These are phyloP conservation scores for Bergia puertoricense DNA, from an alignment of 92 coral and sea anemone genomes.

Conservation along the genomic window DNA sequence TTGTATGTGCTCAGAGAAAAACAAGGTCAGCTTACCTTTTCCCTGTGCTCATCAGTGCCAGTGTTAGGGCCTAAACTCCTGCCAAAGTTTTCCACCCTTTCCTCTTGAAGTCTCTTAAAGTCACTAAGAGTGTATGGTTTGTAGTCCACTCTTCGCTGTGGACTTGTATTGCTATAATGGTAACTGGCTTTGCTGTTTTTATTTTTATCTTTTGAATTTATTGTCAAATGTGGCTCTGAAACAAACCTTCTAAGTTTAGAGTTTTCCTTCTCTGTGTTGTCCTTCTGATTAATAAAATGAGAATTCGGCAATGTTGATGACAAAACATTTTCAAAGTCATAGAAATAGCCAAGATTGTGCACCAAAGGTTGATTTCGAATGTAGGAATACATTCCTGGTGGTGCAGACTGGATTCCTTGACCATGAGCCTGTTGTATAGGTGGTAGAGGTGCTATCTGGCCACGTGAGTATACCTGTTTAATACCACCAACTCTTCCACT, in stretches of 20 bases:
- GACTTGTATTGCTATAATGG: background rate
- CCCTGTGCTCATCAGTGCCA: slow-evolving; percentile 22
- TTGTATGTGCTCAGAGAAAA: too few relatives aligned
- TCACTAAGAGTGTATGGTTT: slow-evolving; percentile 33
- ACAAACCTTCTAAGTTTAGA: slow-evolving; percentile 15
- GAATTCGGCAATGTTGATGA: slow-evolving; percentile 9
- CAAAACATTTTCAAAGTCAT: background rate
- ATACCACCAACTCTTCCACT: slow-evolving; percentile 5
- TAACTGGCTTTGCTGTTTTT: background rate
- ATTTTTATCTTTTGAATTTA: background rate
- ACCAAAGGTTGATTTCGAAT: slow-evolving; percentile 28
- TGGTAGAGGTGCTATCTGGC: slow-evolving; percentile 28
- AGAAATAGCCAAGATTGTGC: background rate
- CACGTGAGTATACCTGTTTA: background rate
- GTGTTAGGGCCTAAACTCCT: slow-evolving; percentile 38
- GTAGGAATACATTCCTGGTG: slow-evolving; percentile 25
- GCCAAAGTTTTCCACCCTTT: slow-evolving; percentile 25
- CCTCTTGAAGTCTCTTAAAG: slow-evolving; percentile 37
- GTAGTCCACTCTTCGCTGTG: slow-evolving; percentile 23
- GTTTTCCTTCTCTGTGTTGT: background rate
- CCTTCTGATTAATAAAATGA: slow-evolving; percentile 1
- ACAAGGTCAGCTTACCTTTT: slow-evolving; percentile 11
- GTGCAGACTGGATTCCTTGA: slow-evolving; percentile 29
- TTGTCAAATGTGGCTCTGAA: slow-evolving; percentile 37
- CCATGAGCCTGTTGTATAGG: slow-evolving; percentile 28